Percentiles rank a stretch among this genome's conserved stretches.
Evolutionary conservation across 2,113 vertebrate species (phyloP).

Genomic region (Psilopsiagon aurifrons): DNA sequence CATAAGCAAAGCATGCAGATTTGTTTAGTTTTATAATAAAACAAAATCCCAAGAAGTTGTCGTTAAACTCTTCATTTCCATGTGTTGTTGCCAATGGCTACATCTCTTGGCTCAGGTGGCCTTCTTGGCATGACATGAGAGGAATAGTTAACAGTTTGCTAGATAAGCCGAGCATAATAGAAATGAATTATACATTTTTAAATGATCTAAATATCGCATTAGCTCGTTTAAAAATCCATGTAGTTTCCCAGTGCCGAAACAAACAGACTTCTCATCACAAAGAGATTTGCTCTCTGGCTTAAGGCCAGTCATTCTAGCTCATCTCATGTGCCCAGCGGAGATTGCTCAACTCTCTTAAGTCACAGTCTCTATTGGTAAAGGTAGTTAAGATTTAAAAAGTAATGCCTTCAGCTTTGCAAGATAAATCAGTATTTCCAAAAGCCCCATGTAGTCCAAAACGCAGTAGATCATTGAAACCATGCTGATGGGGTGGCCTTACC

Average conservation of each 20-base stretch:
- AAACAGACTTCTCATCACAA: not conserved
- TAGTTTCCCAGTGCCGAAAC: not conserved
- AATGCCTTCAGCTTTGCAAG: not conserved
- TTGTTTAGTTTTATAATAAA: not conserved
- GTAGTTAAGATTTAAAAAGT: not conserved
- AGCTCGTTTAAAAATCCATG: not conserved
- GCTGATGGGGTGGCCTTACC: not conserved
- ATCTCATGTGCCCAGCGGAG: not conserved
- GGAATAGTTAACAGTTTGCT: conserved; percentile 3
- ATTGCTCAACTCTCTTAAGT: not conserved
- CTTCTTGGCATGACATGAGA: conserved; percentile 40
- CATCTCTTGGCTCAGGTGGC: conserved; percentile 54
- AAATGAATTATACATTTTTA: conserved; percentile 21
- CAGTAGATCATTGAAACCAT: not conserved
- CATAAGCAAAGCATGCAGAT: not conserved
- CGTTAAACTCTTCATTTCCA: not conserved
- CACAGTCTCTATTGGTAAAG: not conserved
- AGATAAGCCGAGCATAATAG: conserved; percentile 16
- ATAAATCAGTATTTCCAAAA: not conserved
- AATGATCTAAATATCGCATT: not conserved
- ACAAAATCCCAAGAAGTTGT: not conserved
- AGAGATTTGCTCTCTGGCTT: not conserved
- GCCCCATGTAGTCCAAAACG: fast-evolving
- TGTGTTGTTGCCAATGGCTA: not conserved
- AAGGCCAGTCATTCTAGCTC: not conserved